Base-by-base conservation (phyloP, 2,888 invertebrate species). In the Tachina grossa region DNA sequence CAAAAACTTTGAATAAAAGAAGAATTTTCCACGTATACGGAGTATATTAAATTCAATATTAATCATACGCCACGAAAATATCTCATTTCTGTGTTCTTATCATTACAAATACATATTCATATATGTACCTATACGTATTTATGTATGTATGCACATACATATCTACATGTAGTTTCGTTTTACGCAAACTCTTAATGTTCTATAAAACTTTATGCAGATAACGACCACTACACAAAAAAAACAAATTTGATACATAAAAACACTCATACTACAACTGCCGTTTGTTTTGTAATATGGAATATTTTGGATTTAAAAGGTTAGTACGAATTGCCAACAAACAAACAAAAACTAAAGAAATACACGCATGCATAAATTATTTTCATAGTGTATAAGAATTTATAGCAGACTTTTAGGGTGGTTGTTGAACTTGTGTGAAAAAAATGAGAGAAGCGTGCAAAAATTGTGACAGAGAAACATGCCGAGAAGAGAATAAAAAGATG, bases 291-390 rank as follows among this genome's bases (percentile, higher is more conserved):
- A 43, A 9, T 13, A 53, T 31, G 22, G 4, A 59, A 19, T 76
- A 59, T 80, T 78, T 71, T 71, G 74, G 82, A 79, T 75, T 85
- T 82, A 85, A 85, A 76, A 82, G 82, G 82, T 85, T 78, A 85
- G 31, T 79, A 53, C 65, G 53, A 59, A 75, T 66, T 82, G 82
- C 75, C 75, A 55, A 66, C 39, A 49, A 71, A 49, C 8, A 6
- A 16, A 11, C 41, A 45, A 14, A 66, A 43, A 51, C 51, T 47
- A 13, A 14, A 47, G 45, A 65, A 47, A 59, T 19, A 57, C 6
- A 68, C 45, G n/a, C 39, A 14, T 39, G 10, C 9, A 31, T 16
- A 59, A 6, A 45, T 16, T 66, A n/a, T 22, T 45, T 22, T 9
- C 45, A 57, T 14, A 53, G n/a, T 61, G 8, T 39, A 14, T 16